A percentile compares a stretch with the other conserved stretches of the same genome.
Evolutionary conservation across 2,113 vertebrate genomes (phyloP).

Genomic region (Cheirogaleus medius): DNA sequence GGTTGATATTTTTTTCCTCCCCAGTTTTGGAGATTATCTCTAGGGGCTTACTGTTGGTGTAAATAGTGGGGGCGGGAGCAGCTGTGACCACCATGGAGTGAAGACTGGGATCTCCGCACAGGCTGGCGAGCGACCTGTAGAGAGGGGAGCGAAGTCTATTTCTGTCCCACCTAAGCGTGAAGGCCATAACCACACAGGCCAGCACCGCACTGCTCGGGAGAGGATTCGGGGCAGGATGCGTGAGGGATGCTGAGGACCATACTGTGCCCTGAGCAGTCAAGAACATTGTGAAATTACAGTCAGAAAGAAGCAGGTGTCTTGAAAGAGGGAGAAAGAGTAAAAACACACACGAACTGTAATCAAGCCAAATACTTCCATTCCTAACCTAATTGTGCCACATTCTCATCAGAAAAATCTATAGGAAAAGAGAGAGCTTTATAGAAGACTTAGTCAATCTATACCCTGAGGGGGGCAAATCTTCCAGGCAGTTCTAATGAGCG

Average conservation of each 20-base stretch:
- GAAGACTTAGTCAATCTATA: slow-evolving; percentile 28
- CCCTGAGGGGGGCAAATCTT: neutral
- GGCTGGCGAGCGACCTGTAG: neutral
- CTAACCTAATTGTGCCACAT: slow-evolving; percentile 34
- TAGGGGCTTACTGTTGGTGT: neutral
- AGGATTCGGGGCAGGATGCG: neutral
- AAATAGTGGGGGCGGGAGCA: neutral
- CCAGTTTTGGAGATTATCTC: neutral
- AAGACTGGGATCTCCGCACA: neutral
- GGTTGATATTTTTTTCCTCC: neutral
- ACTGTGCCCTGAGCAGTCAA: neutral
- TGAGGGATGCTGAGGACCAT: neutral
- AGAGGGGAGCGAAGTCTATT: neutral
- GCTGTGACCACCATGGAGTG: neutral
- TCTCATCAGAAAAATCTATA: slow-evolving; percentile 38
- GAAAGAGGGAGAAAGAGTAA: neutral
- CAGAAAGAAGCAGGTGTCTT: slow-evolving; percentile 53
- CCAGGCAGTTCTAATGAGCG: neutral
- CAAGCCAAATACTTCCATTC: slow-evolving; percentile 20
- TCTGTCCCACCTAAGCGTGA: neutral
- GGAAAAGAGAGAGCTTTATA: neutral
- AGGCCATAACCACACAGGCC: neutral
- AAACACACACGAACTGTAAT: neutral
- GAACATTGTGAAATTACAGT: slow-evolving; percentile 14
- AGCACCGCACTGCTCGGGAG: neutral